These are phyloP conservation scores for Lepidurus couesii DNA, from an alignment of 1,140 invertebrate species.

Conservation along the genomic window DNA sequence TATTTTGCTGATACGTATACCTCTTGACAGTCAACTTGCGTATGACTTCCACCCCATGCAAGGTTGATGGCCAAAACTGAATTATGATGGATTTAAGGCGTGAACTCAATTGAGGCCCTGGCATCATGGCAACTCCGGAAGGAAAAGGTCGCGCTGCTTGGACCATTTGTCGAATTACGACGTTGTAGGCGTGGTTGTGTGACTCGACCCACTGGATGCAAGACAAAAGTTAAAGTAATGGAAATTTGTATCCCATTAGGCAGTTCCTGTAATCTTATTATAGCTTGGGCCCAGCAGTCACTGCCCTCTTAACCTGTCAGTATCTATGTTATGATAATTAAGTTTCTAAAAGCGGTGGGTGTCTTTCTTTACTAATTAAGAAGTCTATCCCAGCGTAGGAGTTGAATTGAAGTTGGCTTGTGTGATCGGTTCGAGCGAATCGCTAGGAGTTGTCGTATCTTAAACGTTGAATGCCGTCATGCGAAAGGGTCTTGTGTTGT, in stretches of 20 bases:
- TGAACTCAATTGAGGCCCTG: not conserved
- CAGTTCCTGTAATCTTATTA: too few relatives aligned
- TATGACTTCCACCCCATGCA: conserved; percentile 6
- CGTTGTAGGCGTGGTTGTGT: not conserved
- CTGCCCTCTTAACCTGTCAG: too few relatives aligned
- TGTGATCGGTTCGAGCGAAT: too few relatives aligned
- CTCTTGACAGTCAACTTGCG: conserved; percentile 6
- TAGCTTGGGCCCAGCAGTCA: too few relatives aligned
- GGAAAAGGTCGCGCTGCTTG: not conserved
- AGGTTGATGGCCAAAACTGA: conserved; percentile 1
- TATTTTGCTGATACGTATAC: not conserved
- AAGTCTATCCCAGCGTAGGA: too few relatives aligned
- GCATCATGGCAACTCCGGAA: not conserved
- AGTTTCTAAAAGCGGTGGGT: too few relatives aligned
- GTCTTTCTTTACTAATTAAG: too few relatives aligned
- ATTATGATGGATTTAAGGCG: conserved; percentile 15
- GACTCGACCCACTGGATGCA: not conserved
- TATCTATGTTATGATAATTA: too few relatives aligned
- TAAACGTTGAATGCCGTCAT: too few relatives aligned
- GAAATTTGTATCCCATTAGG: not conserved
- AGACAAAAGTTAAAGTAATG: not conserved
- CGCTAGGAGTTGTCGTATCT: too few relatives aligned
- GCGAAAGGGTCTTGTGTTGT: too few relatives aligned
- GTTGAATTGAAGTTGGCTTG: too few relatives aligned
- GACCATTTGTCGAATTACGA: conserved; percentile 22